Evolutionary conservation across 2,888 invertebrate genomes (phyloP).

Genomic region (Laothoe populi): DNA sequence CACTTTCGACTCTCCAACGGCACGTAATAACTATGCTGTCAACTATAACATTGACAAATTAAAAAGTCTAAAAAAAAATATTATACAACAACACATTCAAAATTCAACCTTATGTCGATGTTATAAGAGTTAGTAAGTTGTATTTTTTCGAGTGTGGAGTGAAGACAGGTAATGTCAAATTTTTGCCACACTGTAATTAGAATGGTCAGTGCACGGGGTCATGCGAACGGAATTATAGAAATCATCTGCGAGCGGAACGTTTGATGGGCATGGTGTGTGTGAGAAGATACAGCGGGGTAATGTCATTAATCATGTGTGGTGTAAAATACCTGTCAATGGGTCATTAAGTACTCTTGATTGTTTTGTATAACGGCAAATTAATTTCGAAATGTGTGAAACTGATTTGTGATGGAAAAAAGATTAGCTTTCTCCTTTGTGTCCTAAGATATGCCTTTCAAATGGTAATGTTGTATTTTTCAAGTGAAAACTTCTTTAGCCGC

Average conservation of each 20-base stretch:
- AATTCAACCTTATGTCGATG: constrained; percentile 38
- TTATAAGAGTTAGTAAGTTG: constrained; percentile 36
- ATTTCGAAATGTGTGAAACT: constrained; percentile 5
- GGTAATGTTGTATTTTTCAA: too few species aligned
- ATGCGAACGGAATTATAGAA: constrained; percentile 77
- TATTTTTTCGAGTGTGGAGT: constrained; percentile 48
- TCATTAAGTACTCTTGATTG: constrained; percentile 7
- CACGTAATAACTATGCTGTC: constrained; percentile 74
- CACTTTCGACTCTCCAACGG: constrained; percentile 36
- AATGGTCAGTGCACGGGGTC: constrained; percentile 72
- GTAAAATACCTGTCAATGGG: not conserved
- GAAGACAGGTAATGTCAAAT: constrained; percentile 66
- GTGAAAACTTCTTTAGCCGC: too few species aligned
- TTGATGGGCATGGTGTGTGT: constrained; percentile 33
- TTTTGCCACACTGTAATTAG: constrained; percentile 78
- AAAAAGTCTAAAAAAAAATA: constrained; percentile 55
- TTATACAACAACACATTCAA: constrained; percentile 20
- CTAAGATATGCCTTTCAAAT: too few species aligned
- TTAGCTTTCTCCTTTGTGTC: constrained; percentile 3
- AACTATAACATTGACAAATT: constrained; percentile 81
- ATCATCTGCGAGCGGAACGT: constrained; percentile 52
- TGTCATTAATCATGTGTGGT: constrained; percentile 1
- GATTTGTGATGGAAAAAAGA: not conserved
- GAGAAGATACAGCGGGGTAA: constrained; percentile 26
- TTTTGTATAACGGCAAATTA: not conserved